Evolutionary conservation across 2,888 invertebrate genomes (phyloP), one percentile per base, ranked within the genome.

Genomic region (Hemistola chrysoprasaria): DNA sequence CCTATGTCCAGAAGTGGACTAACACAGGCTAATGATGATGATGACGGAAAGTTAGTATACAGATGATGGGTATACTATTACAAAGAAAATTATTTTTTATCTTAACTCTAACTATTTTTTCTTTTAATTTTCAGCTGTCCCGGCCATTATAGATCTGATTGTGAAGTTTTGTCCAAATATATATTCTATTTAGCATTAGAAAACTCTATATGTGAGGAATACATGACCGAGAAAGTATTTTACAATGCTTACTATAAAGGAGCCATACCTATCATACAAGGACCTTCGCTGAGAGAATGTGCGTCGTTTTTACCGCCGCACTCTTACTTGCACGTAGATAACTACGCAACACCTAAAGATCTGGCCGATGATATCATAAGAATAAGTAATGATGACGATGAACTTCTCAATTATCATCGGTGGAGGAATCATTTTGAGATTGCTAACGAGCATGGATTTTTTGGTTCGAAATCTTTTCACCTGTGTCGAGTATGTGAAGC

Each of bases 131-230:
- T 68, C 65, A 92, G 91, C 21, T 94, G 93, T 55, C 91, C 92
- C 0, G 92, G 92, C 6, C 92, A 93, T 65, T 92, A 92, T 51
- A 74, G 50, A 51, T 60, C 71, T 0, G 93, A 94, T 62, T 94
- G 94, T 53, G 68, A 80, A 1, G 51, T 70, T 3, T 70, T 93
- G 25, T 71, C 83, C 0, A 57, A 85, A 5, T 94, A 94, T 67
- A 81, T 92, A 55, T 94, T 94, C 66, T 93, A 94, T 58, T 68
- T 94, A 25, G 90, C 93, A 0, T 91, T 94, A 50, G 94, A 94
- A 70, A 94, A 94, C 62, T 90, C 92, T 0, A 90, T 91, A 53
- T 94, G 94, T 60, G 80, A 82, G 3, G 92, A 94, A 62, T 94
- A 94, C 56, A 71, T 94, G 28, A 94, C 93, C 0, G 94, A 94